Evolutionary conservation across 2,888 invertebrate genomes (phyloP).

Genomic region (Drosophila atripex): DNA sequence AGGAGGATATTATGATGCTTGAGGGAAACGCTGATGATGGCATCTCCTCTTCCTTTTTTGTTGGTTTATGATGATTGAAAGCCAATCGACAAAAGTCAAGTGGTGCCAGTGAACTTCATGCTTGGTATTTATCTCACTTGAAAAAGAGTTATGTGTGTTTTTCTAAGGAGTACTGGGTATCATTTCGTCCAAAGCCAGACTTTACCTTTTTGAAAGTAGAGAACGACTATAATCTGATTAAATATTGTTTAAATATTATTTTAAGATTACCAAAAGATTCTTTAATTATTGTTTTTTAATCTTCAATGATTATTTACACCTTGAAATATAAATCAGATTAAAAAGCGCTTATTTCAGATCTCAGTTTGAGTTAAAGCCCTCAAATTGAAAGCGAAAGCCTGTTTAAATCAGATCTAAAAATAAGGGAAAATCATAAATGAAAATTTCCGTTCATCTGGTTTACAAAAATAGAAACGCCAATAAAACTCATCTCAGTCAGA

Average conservation of each 20-base stretch:
- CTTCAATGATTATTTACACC: no score
- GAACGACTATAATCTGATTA: no score
- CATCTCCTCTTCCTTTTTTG: constrained; percentile 14
- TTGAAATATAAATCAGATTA: no score
- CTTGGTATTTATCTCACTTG: neutral
- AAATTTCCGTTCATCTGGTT: constrained; percentile 12
- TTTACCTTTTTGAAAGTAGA: no score
- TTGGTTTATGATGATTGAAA: constrained; percentile 63
- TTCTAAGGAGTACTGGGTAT: neutral
- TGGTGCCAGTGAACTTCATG: constrained; percentile 44
- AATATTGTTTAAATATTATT: no score
- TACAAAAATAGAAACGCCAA: constrained; percentile 24
- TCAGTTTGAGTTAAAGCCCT: neutral
- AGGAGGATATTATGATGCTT: constrained; percentile 21
- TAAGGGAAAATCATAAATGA: constrained; percentile 2
- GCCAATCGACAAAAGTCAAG: constrained; percentile 57
- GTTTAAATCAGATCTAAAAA: neutral
- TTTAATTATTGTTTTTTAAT: no score
- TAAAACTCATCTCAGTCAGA: constrained; percentile 10
- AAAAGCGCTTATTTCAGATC: no score
- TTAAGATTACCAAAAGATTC: no score
- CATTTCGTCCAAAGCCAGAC: no score
- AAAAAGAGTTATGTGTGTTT: neutral
- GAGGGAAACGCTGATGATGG: constrained; percentile 40
- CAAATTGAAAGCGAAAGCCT: neutral